Percentiles rank a stretch among this genome's conserved stretches.
Conservation (phyloP, 1,140 invertebrate species). For the Solen grandis region DNA sequence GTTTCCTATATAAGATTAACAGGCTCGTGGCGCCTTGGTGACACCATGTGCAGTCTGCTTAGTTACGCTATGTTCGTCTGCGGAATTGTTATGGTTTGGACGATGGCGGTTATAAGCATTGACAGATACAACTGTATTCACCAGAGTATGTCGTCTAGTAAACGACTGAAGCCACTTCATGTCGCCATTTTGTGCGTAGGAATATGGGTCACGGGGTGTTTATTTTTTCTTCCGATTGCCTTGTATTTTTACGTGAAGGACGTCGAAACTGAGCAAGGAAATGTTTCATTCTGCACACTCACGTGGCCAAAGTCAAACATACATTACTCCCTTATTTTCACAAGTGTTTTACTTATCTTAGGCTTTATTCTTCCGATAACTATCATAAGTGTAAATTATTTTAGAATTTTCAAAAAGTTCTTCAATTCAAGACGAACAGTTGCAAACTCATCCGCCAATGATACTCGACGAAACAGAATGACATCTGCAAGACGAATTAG, state of each 20-base stretch:
- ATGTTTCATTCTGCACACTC: conserved; percentile 68
- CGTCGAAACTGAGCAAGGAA: conserved; percentile 48
- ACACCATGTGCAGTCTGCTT: conserved; percentile 64
- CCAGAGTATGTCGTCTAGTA: conserved; percentile 19
- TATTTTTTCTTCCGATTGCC: conserved; percentile 61
- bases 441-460: not conserved
- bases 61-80: conserved; percentile 67
- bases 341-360: conserved; percentile 39
- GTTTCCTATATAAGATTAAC: conserved; percentile 66
- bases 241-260: conserved; percentile 65
- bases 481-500: conserved; percentile 22
- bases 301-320: conserved; percentile 66
- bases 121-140: conserved; percentile 72
- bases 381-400: conserved; percentile 67
- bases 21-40: conserved; percentile 68
- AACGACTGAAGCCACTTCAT: conserved; percentile 56
- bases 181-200: conserved; percentile 54
- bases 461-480: not conserved
- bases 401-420: conserved; percentile 66
- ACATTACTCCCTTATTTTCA: conserved; percentile 59
- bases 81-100: conserved; percentile 72
- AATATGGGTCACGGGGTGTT: conserved; percentile 67
- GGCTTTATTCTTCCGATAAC: conserved; percentile 67
- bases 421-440: conserved; percentile 57
- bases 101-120: conserved; percentile 73